These are phyloP conservation scores for Mormoops blainvillei DNA, from an alignment of 2,113 vertebrate genomes.

Conservation along the genomic window DNA sequence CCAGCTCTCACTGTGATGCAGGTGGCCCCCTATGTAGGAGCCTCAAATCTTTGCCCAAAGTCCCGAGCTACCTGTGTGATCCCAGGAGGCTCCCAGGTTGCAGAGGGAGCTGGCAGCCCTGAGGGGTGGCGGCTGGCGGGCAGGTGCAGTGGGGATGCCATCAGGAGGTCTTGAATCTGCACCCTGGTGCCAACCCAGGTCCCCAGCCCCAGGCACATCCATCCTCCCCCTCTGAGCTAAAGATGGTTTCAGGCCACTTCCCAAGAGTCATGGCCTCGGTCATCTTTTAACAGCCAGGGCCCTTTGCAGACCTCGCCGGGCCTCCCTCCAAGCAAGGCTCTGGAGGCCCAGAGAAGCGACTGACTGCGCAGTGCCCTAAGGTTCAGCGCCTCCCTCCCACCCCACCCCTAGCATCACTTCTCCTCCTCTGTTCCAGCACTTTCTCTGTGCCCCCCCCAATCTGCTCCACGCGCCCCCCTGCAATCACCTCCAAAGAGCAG, in stretches of 20 bases:
- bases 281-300: rapidly evolving
- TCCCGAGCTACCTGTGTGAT: neutral
- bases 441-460: rapidly evolving
- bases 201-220: neutral
- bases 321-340: neutral
- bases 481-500: neutral
- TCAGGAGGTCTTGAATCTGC: neutral
- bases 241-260: neutral
- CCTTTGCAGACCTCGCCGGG: neutral
- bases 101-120: neutral
- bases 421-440: neutral
- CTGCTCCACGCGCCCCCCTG: neutral
- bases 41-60: neutral
- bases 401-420: neutral
- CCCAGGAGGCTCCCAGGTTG: neutral
- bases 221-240: neutral
- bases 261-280: neutral
- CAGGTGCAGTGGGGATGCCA: neutral
- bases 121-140: no score
- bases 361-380: neutral
- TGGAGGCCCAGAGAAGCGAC: neutral
- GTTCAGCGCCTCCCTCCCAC: neutral
- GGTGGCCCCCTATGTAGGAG: rapidly evolving
- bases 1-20: rapidly evolving
- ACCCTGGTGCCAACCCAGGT: neutral